Percentiles rank a stretch among this genome's conserved stretches.
phyloP scores from a whole-genome alignment of 2,797 vertebrate species.

The Lindbergichthys nudifrons region DNA sequence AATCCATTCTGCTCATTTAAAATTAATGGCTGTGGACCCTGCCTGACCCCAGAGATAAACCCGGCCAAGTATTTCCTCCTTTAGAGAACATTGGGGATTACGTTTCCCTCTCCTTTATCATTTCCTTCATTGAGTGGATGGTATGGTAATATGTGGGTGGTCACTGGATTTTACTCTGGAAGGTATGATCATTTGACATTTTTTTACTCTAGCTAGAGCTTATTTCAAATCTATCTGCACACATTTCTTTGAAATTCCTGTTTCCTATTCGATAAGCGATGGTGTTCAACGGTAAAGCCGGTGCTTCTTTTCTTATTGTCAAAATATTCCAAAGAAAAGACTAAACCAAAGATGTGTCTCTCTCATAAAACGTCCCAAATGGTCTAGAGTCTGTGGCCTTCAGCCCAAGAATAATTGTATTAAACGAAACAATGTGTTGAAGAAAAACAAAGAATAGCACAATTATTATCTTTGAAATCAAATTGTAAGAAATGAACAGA shows the following conservation, averaged over 20 bases:
- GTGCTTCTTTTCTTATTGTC: background rate
- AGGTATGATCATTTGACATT: too few relatives aligned
- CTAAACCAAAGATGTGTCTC: background rate
- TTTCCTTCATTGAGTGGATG: constrained; percentile 21
- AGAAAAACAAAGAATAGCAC: background rate
- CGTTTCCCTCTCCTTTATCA: constrained; percentile 42
- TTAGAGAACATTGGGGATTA: constrained; percentile 54
- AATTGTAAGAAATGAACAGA: background rate
- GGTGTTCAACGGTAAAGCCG: background rate
- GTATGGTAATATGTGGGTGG: constrained; percentile 20
- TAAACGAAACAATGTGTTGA: background rate
- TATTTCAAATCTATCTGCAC: too few relatives aligned
- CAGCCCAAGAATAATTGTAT: background rate
- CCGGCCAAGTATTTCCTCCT: constrained; percentile 44
- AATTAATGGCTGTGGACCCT: constrained; percentile 81
- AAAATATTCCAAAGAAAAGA: background rate
- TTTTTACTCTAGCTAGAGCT: too few relatives aligned
- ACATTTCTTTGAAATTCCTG: too few relatives aligned
- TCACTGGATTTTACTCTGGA: background rate
- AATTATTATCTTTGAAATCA: background rate
- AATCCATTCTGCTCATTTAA: constrained; percentile 84
- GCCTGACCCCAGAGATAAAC: constrained; percentile 63
- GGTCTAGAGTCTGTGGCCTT: background rate
- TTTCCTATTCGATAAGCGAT: background rate
- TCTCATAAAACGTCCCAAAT: background rate